Percentiles rank a stretch among this genome's conserved stretches.
Evolutionary conservation across 2,113 vertebrate species (phyloP).

Genomic region (Mola mola): DNA sequence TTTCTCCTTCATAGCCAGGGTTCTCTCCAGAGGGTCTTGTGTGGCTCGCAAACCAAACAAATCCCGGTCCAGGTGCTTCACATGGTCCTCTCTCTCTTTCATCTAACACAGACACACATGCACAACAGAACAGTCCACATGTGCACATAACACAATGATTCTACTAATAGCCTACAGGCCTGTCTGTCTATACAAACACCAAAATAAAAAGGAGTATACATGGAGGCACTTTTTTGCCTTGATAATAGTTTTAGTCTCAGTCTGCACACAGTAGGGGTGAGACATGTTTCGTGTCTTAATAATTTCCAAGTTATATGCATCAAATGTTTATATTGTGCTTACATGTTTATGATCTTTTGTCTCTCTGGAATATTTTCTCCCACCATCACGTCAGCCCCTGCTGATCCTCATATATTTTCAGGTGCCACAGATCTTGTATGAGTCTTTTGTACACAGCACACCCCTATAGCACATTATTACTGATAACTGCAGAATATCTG

Average conservation of each 20-base stretch:
- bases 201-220: not conserved
- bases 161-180: too few relatives aligned
- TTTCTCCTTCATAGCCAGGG: constrained; percentile 65
- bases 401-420: too few relatives aligned
- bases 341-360: too few relatives aligned
- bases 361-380: too few relatives aligned
- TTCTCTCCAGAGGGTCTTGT: constrained; percentile 67
- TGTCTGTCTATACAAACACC: not conserved
- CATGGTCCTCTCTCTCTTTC: constrained; percentile 45
- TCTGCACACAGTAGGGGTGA: not conserved
- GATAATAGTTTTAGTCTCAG: not conserved
- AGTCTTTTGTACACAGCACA: too few relatives aligned
- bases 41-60: constrained; percentile 49
- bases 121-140: not conserved
- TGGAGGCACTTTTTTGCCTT: not conserved
- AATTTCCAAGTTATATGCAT: not conserved
- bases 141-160: too few relatives aligned
- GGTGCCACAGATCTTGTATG: too few relatives aligned
- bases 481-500: too few relatives aligned
- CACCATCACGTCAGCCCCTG: too few relatives aligned
- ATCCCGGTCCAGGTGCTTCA: constrained; percentile 59
- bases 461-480: too few relatives aligned
- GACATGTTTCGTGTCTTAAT: not conserved
- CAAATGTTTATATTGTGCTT: not conserved
- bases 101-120: constrained; percentile 43